A percentile compares a stretch with the other conserved stretches of the same genome.
phyloP scores from a whole-genome alignment of 2,888 invertebrate genomes.

The Cyclophora albipunctata region DNA sequence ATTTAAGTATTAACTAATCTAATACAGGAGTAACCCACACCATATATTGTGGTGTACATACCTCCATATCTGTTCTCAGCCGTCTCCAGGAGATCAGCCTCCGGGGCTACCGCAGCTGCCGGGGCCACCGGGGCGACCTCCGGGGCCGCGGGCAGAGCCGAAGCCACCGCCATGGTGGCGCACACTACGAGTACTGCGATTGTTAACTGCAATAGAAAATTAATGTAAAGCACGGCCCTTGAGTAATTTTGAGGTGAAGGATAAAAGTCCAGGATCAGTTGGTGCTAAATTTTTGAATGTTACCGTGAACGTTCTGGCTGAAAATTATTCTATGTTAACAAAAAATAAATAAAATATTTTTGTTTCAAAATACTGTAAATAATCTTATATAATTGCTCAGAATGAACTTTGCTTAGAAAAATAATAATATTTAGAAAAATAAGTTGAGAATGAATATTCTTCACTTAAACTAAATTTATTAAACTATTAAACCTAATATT shows the following conservation, averaged over 20 bases:
- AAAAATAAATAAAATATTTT: not conserved
- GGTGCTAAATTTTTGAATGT: too few species aligned
- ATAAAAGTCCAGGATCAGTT: not conserved
- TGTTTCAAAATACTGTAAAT: not conserved
- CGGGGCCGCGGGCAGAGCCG: slow-evolving; percentile 3
- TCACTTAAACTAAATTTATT: too few species aligned
- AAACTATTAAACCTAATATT: too few species aligned
- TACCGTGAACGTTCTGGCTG: too few species aligned
- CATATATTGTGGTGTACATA: too few species aligned
- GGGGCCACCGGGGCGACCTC: not conserved
- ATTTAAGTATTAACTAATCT: too few species aligned
- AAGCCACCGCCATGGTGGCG: slow-evolving; percentile 19
- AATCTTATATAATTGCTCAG: too few species aligned
- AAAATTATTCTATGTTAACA: too few species aligned
- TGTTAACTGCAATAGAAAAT: slow-evolving; percentile 19
- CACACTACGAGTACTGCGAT: slow-evolving; percentile 19
- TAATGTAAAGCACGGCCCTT: not conserved
- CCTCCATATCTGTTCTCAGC: not conserved
- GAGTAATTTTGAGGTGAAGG: not conserved
- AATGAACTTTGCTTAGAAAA: too few species aligned
- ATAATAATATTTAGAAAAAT: too few species aligned
- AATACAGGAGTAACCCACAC: too few species aligned
- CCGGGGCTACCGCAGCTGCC: not conserved
- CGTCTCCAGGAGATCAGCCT: not conserved
- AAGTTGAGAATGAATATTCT: too few species aligned